Percentiles rank a stretch among this genome's conserved stretches.
phyloP scores from a whole-genome alignment of 2,797 vertebrate genomes.

The Dryobates pubescens region DNA sequence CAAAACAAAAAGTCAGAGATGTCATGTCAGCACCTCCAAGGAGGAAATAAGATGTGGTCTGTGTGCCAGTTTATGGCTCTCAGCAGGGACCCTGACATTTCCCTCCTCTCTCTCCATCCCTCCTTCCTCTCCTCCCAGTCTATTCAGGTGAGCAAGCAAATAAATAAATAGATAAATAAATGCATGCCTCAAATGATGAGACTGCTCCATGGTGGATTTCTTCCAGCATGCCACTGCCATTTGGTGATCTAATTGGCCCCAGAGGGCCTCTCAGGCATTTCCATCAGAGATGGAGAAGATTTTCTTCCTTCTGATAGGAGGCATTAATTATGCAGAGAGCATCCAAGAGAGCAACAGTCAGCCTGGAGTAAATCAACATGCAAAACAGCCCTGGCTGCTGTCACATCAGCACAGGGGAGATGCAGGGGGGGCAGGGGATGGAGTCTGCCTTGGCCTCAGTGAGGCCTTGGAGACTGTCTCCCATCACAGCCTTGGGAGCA shows the following conservation, averaged over 20 bases:
- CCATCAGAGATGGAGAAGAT: slow-evolving; percentile 50
- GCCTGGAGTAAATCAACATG: slow-evolving; percentile 39
- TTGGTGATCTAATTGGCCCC: slow-evolving; percentile 63
- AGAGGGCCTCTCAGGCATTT: slow-evolving; percentile 46
- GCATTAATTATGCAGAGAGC: slow-evolving; percentile 34
- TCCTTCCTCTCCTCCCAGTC: background rate
- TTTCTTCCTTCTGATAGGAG: slow-evolving; percentile 24
- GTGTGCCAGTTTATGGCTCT: slow-evolving; percentile 21
- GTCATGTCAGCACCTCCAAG: slow-evolving; percentile 27
- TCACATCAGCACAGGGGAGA: background rate
- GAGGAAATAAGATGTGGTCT: slow-evolving; percentile 16
- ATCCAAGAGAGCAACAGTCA: slow-evolving; percentile 7
- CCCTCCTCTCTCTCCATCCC: background rate
- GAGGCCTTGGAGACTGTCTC: no score
- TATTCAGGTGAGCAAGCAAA: background rate
- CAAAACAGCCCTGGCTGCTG: slow-evolving; percentile 2
- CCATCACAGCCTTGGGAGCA: no score
- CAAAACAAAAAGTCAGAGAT: background rate
- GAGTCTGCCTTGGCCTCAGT: no score
- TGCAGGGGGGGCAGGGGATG: no score
- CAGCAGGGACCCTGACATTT: slow-evolving; percentile 20
- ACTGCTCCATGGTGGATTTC: slow-evolving; percentile 11
- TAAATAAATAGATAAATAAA: no score
- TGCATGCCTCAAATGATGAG: background rate
- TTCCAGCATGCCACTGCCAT: slow-evolving; percentile 47